Conservation (phyloP, 1,140 invertebrate genomes). For the Euborellia annulipes region DNA sequence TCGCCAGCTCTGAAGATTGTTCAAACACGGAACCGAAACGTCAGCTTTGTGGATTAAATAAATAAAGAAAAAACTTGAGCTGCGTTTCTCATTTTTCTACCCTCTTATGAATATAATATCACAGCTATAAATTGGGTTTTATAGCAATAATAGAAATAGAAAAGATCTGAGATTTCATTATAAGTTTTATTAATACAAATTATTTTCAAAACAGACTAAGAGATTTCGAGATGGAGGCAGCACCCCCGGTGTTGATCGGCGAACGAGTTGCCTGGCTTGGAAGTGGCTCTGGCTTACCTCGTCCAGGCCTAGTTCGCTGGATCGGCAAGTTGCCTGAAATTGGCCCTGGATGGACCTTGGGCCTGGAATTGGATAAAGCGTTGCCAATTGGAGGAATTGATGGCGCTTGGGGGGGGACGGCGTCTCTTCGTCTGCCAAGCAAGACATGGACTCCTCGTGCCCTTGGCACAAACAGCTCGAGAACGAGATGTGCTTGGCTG, state of each 20-base stretch:
- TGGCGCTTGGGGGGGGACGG: constrained; percentile 23
- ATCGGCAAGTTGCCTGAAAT: constrained; percentile 34
- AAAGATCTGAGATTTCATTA: too few relatives aligned
- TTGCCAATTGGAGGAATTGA: constrained; percentile 22
- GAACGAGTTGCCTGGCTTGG: constrained; percentile 38
- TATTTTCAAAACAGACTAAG: too few relatives aligned
- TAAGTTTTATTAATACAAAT: too few relatives aligned
- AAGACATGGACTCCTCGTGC: constrained; percentile 38
- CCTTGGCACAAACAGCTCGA: constrained; percentile 33
- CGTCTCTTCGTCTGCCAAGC: constrained; percentile 34
- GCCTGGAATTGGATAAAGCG: constrained; percentile 33
- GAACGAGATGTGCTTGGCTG: constrained; percentile 24
- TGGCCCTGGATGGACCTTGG: constrained; percentile 33
- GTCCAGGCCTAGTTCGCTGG: constrained; percentile 36
- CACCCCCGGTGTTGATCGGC: constrained; percentile 27
- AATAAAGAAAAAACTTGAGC: too few relatives aligned
- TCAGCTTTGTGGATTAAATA: too few relatives aligned
- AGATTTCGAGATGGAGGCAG: too few relatives aligned
- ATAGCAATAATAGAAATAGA: too few relatives aligned
- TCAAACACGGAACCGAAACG: too few relatives aligned
- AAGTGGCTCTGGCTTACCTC: constrained; percentile 30
- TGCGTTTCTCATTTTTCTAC: too few relatives aligned
- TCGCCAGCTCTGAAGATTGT: too few relatives aligned
- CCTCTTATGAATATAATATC: too few relatives aligned
- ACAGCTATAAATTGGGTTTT: too few relatives aligned